phyloP scores from a whole-genome alignment of 2,113 vertebrate genomes.

The Lagopus muta region DNA sequence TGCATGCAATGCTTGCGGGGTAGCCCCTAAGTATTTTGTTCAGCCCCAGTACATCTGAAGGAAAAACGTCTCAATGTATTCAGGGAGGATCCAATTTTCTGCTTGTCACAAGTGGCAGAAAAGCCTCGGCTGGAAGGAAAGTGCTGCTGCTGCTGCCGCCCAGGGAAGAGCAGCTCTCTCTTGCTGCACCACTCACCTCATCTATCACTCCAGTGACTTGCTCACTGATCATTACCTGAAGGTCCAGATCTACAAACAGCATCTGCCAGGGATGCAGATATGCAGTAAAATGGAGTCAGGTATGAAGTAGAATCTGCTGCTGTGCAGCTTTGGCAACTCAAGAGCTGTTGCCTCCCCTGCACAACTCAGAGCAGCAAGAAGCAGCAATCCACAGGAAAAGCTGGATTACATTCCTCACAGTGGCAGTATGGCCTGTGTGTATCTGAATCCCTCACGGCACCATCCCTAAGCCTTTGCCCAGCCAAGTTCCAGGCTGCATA shows the following conservation, averaged over 20 bases:
- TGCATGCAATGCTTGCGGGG: background rate
- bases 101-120: background rate
- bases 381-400: background rate
- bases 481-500: background rate
- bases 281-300: background rate
- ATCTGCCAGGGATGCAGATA: background rate
- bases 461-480: background rate
- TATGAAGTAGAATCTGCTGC: background rate
- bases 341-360: background rate
- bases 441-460: background rate
- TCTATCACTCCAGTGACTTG: background rate
- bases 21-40: slow-evolving; percentile 25
- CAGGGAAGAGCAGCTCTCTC: background rate
- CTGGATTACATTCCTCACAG: background rate
- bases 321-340: background rate
- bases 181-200: background rate
- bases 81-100: background rate
- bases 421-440: background rate
- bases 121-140: background rate
- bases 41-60: background rate
- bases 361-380: background rate
- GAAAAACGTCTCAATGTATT: background rate
- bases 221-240: background rate
- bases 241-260: background rate
- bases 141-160: background rate